These are phyloP conservation scores for Halictus rubicundus DNA, from an alignment of 1,140 invertebrate genomes.

Conservation along the genomic window DNA sequence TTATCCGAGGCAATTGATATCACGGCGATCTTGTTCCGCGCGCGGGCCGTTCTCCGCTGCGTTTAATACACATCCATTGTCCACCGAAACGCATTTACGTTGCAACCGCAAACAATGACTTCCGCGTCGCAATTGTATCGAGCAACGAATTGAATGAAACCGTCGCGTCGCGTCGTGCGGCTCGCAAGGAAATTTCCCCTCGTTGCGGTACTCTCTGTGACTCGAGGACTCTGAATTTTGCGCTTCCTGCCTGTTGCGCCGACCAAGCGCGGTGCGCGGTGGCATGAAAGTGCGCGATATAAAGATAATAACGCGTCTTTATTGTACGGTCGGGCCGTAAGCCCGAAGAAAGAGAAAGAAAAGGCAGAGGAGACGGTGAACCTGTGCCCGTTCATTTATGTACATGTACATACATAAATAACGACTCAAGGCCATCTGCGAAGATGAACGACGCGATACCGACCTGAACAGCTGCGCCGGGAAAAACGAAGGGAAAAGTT, in stretches of 20 bases:
- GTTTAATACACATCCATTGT: background rate
- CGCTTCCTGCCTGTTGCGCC: conserved; percentile 25
- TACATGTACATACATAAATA: too few species aligned
- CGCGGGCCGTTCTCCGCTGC: background rate
- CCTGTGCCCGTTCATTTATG: too few species aligned
- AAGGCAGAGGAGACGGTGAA: too few species aligned
- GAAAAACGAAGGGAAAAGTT: conserved; percentile 1
- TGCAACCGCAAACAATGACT: background rate
- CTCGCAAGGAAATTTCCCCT: background rate
- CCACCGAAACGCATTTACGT: background rate
- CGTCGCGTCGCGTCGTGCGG: too few species aligned
- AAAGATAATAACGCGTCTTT: too few species aligned
- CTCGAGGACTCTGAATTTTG: background rate
- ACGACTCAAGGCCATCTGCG: too few species aligned
- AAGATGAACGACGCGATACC: background rate
- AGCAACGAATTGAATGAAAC: too few species aligned
- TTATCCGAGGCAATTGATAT: too few species aligned
- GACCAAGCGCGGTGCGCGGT: background rate
- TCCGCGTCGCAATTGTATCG: background rate
- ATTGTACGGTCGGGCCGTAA: too few species aligned
- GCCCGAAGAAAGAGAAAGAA: too few species aligned
- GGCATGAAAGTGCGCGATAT: too few species aligned
- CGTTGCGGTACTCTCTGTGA: background rate
- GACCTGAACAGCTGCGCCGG: background rate
- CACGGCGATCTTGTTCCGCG: too few species aligned